A percentile compares a stretch with the other conserved stretches of the same genome.
Evolutionary conservation across 2,797 vertebrate genomes (phyloP).

Genomic region (Xenops minutus): DNA sequence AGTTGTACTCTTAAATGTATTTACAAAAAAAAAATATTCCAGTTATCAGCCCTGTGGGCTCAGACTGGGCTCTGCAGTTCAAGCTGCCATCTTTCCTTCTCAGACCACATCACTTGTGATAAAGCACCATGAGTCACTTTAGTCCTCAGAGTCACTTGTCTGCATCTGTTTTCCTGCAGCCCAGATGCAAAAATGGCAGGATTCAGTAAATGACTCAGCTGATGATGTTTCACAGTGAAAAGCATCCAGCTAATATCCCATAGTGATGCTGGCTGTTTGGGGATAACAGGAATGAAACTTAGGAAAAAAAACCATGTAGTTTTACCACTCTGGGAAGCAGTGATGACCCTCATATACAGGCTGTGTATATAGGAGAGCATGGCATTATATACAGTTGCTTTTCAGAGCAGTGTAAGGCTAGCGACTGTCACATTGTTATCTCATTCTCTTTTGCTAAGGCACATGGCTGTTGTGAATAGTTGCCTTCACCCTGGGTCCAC

Average conservation of each 20-base stretch:
- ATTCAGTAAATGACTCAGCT: not conserved
- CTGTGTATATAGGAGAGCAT: not conserved
- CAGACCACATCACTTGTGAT: not conserved
- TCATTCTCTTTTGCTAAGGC: not conserved
- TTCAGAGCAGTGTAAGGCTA: not conserved
- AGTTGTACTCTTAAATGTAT: not conserved
- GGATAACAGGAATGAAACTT: not conserved
- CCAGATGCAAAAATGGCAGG: not conserved
- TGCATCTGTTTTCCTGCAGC: not conserved
- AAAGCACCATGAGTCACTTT: not conserved
- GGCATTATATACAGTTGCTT: not conserved
- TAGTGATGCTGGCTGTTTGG: not conserved
- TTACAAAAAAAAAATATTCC: not conserved
- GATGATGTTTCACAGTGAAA: not conserved
- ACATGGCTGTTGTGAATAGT: rapidly evolving
- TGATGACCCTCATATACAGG: not conserved
- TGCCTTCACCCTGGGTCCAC: not conserved
- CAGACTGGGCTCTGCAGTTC: not conserved
- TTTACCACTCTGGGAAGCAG: not conserved
- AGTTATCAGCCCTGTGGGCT: not conserved
- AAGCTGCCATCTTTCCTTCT: not conserved
- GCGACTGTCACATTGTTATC: not conserved
- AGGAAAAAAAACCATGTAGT: not conserved
- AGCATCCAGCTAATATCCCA: not conserved
- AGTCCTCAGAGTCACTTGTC: not conserved